These are phyloP conservation scores for Menidia menidia DNA, from an alignment of 2,797 vertebrate species.

Conservation along the genomic window DNA sequence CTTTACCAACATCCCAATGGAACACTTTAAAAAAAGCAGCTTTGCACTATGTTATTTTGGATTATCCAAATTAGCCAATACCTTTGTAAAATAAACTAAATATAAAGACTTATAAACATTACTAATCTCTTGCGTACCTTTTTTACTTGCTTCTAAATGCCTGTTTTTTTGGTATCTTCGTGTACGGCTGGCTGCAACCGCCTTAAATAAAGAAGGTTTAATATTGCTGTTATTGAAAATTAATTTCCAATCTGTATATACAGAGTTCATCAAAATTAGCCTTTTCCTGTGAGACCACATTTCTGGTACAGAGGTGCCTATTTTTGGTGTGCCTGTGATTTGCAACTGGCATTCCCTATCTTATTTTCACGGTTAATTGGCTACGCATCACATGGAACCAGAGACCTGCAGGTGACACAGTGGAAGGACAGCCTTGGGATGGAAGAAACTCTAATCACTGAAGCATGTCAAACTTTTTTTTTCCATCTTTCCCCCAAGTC, in stretches of 20 bases:
- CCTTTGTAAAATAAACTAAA: background rate
- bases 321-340: constrained; percentile 51
- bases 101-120: too few species aligned
- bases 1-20: too few species aligned
- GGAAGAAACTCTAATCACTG: constrained; percentile 45
- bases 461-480: constrained; percentile 36
- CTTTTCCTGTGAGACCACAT: background rate
- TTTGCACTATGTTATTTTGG: background rate
- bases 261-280: background rate
- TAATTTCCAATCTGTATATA: background rate
- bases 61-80: background rate
- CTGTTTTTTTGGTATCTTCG: background rate
- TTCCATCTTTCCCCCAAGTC: constrained; percentile 15
- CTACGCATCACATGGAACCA: constrained; percentile 56
- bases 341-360: constrained; percentile 34
- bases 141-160: background rate
- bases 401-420: constrained; percentile 55
- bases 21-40: too few species aligned
- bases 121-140: background rate
- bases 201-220: constrained; percentile 23
- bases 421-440: constrained; percentile 29
- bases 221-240: background rate
- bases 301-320: constrained; percentile 14
- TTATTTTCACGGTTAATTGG: constrained; percentile 66
- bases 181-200: background rate